phyloP scores from a whole-genome alignment of 2,888 invertebrate genomes.

The Acrobasis repandana region DNA sequence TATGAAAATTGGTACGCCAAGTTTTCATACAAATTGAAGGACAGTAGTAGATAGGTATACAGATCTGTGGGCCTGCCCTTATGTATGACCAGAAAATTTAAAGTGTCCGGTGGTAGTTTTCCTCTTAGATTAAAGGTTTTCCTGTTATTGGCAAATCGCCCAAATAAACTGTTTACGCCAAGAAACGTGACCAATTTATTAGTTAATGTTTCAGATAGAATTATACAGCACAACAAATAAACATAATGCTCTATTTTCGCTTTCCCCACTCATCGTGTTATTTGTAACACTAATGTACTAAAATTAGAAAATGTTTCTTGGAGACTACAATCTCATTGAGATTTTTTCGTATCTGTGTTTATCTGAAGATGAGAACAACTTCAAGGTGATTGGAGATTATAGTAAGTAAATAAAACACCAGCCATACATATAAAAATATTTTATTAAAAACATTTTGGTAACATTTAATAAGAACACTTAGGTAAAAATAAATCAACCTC shows the following conservation, averaged over 20 bases:
- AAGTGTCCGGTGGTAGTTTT: too few species aligned
- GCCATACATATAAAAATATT: conserved; percentile 83
- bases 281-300: background rate
- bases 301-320: background rate
- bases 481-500: conserved; percentile 84
- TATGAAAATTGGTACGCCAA: too few species aligned
- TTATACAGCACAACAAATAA: conserved; percentile 39
- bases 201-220: conserved; percentile 37
- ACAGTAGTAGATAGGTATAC: too few species aligned
- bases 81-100: conserved; percentile 3
- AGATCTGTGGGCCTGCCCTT: too few species aligned
- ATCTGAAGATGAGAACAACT: background rate
- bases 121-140: too few species aligned
- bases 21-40: too few species aligned
- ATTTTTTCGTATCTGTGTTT: background rate
- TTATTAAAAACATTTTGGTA: conserved; percentile 85
- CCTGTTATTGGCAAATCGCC: conserved; percentile 48
- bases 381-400: too few species aligned
- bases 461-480: conserved; percentile 85
- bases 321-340: background rate
- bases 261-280: conserved; percentile 34
- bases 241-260: conserved; percentile 42
- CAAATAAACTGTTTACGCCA: conserved; percentile 48
- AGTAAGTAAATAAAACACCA: conserved; percentile 50
- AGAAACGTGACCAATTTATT: conserved; percentile 55